Evolutionary conservation across 1,140 invertebrate species (phyloP).

Genomic region (Laodelphax striatellus): DNA sequence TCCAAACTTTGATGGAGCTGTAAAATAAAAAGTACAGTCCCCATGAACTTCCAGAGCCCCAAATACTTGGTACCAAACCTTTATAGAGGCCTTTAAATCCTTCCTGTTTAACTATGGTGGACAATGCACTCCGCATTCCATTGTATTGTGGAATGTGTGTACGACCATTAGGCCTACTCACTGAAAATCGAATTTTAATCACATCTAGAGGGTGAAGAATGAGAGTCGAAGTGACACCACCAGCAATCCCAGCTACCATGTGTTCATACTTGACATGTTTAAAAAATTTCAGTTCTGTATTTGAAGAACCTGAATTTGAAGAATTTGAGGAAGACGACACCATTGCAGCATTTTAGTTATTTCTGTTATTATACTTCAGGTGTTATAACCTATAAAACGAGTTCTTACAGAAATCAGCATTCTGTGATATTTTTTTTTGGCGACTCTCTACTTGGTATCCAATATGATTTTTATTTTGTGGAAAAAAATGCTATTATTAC

Average conservation of each 20-base stretch:
- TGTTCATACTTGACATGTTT: too few species aligned
- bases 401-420: too few species aligned
- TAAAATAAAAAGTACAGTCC: conserved; percentile 97
- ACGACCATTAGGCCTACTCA: conserved; percentile 75
- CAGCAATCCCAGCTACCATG: conserved; percentile 55
- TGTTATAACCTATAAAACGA: too few species aligned
- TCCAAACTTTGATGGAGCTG: conserved; percentile 82
- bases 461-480: too few species aligned
- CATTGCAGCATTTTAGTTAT: conserved; percentile 10
- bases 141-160: conserved; percentile 73
- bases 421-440: too few species aligned
- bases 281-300: too few species aligned
- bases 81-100: conserved; percentile 87
- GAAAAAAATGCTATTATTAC: too few species aligned
- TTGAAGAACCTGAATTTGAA: conserved; percentile 5
- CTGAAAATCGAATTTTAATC: conserved; percentile 92
- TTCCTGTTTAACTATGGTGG: conserved; percentile 72
- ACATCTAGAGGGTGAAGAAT: conserved; percentile 85
- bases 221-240: conserved; percentile 84
- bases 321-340: conserved; percentile 9
- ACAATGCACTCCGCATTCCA: conserved; percentile 71
- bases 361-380: too few species aligned
- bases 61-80: conserved; percentile 85
- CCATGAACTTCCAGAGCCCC: conserved; percentile 92
- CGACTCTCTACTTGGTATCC: too few species aligned